Percentiles rank a stretch among this genome's conserved stretches.
Evolutionary conservation across 2,888 invertebrate genomes (phyloP).

Genomic region (Pseudococcus longispinus): DNA sequence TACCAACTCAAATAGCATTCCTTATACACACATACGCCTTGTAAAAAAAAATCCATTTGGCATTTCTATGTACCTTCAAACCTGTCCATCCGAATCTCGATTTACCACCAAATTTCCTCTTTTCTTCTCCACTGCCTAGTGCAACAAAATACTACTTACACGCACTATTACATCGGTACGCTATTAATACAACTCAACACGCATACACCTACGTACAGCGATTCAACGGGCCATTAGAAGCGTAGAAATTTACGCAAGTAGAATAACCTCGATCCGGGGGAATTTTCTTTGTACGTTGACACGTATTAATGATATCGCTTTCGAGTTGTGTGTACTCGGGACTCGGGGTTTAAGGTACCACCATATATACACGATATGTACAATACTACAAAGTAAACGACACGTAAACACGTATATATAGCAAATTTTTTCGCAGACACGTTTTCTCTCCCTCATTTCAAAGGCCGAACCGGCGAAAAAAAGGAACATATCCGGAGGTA

Average conservation of each 20-base stretch:
- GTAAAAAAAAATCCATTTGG: neutral
- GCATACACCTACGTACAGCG: neutral
- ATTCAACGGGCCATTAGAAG: neutral
- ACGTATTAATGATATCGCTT: conserved; percentile 18
- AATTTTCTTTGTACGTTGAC: conserved; percentile 14
- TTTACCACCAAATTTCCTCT: too few relatives aligned
- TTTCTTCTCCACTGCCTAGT: too few relatives aligned
- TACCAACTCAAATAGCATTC: too few relatives aligned
- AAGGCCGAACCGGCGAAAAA: neutral
- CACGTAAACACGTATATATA: neutral
- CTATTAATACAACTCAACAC: neutral
- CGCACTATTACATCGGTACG: neutral
- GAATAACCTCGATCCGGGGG: neutral
- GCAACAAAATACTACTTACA: neutral
- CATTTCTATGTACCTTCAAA: neutral
- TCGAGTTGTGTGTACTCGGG: neutral
- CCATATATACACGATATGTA: neutral
- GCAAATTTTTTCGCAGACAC: neutral
- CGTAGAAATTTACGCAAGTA: neutral
- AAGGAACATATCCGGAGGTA: neutral
- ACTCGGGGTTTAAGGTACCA: neutral
- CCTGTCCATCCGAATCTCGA: neutral
- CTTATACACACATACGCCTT: neutral
- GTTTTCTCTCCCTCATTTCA: neutral
- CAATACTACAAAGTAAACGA: too few relatives aligned